Base-by-base conservation (phyloP, 2,888 invertebrate genomes). In the Andrena chrysosceles region DNA sequence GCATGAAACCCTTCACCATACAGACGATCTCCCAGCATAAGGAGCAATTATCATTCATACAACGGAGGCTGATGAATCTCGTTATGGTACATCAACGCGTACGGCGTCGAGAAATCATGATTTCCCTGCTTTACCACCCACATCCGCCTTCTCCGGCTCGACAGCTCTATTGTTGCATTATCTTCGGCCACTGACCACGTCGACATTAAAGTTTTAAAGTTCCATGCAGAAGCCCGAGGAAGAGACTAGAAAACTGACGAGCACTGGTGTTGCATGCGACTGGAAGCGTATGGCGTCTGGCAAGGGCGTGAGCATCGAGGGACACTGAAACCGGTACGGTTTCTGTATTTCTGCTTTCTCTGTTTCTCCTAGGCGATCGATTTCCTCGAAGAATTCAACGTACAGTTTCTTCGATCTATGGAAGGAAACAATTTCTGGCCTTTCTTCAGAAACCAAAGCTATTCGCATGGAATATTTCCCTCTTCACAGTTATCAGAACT, bases 171-270 rank as follows among this genome's bases (percentile, higher is more conserved):
- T 91, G 91, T 90, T 89, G 84, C 86, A 87, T 90, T 90, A 91
- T 91, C 89, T 91, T 88, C 89, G 85, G 85, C 77, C 89, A 81
- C 85, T 90, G 90, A 90, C 90, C 89, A 89, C 88, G 89, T 87
- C 89, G 89, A 87, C 90, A 89, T 89, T 91, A 91, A 90, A 90
- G 89, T 91, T 91, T 91, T 88, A 88, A 91, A 90, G 89, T 89
- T 88, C 86, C 85, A 86, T 83, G 82, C 81, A 83, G 80, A 84
- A 83, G 77, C 71, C 74, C 74, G 75, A 31, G 62, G 75, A 82
- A 63, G 63, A 79, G 20, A 52, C 77, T 62, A 73, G 79, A 85
- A 80, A 87, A 85, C 77, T 66, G 83, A 80, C 76, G 81, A 67
- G 74, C 59, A 79, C 78, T 85, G 79, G 79, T 73, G 70, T 76